Base-by-base conservation (phyloP, 2,888 invertebrate species). In the Hyalella azteca region DNA sequence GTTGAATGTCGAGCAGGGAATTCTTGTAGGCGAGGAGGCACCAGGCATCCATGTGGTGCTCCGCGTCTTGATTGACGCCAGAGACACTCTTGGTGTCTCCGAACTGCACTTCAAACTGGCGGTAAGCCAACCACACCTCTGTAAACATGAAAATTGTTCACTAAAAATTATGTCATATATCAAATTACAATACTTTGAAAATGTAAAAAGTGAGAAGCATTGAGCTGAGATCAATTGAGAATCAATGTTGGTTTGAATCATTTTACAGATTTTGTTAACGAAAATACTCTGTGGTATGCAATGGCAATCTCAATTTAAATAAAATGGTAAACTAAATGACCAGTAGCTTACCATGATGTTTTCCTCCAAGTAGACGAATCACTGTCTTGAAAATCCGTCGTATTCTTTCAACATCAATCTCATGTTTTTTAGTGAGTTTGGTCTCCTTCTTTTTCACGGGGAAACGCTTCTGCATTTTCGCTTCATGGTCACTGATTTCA, bases 41-140 rank as follows among this genome's bases (percentile, higher is more conserved):
- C 59, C 59, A 41, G 22, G 54, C 39, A 11, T 40, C 22, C 54
- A 78, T 50, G 29, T 78, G 48, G 40, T 54, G 40, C 36, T 78
- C 78, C 5, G 32, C 78, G 4, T 22, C 40, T 13, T n/a, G n/a
- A 22, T 49, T 77, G 50, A 77, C 29, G 22, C 9, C 2, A 1
- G 32, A 50, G 7, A 77, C 77, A n/a, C 13, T 13, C 50, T 29
- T 77, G 11, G 39, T 45, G 77, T 26, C 36, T 5, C 77, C 77
- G 50, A 29, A 49, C 77, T 49, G 29, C 15, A 39, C 26, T 29
- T 77, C 77, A n/a, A 77, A 77, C 50, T 49, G 49, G 5, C 48
- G 48, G 77, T 77, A 77, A 5, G 49, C 48, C 15, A 77, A 39
- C 77, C 77, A 77, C 39, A 77, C 39, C 9, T 26, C 77, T 77